These are phyloP conservation scores for Heliocidaris tuberculata DNA, from an alignment of 35 echinoderm and acorn worm species.

Conservation along the genomic window DNA sequence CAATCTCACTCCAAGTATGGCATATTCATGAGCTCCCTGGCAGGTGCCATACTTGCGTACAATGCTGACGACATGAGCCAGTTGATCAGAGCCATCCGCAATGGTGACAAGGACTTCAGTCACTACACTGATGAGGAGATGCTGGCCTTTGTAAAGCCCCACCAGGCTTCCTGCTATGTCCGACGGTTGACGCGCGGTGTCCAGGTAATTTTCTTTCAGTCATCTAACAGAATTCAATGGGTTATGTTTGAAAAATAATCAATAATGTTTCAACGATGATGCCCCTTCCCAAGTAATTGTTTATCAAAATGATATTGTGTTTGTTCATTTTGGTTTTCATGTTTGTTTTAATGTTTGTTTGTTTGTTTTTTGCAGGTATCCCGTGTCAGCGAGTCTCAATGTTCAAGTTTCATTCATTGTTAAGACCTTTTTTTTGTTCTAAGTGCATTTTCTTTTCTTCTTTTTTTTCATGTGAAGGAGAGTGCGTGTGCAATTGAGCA, in stretches of 20 bases:
- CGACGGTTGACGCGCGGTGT: slow-evolving; percentile 38
- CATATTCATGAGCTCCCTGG: slow-evolving; percentile 54
- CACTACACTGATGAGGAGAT: slow-evolving; percentile 56
- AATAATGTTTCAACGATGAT: no score
- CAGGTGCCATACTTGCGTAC: slow-evolving; percentile 63
- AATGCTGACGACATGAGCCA: slow-evolving; percentile 58
- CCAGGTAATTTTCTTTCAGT: neutral
- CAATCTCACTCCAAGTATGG: slow-evolving; percentile 52
- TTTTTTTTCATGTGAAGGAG: slow-evolving; percentile 76
- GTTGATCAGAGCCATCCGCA: slow-evolving; percentile 32
- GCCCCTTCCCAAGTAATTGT: no score
- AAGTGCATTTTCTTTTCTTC: no score
- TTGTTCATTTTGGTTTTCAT: no score
- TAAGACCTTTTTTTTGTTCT: no score
- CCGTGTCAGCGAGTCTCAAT: no score
- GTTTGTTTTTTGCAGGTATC: no score
- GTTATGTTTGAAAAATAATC: no score
- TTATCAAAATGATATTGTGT: no score
- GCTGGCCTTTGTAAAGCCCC: slow-evolving; percentile 42
- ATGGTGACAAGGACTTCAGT: slow-evolving; percentile 11
- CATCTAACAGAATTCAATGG: no score
- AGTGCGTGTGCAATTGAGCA: slow-evolving; percentile 54
- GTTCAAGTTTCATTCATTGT: no score
- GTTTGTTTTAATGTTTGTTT: no score
- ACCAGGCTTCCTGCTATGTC: slow-evolving; percentile 46